phyloP scores from a whole-genome alignment of 2,113 vertebrate species.

The Collichthys lucidus region DNA sequence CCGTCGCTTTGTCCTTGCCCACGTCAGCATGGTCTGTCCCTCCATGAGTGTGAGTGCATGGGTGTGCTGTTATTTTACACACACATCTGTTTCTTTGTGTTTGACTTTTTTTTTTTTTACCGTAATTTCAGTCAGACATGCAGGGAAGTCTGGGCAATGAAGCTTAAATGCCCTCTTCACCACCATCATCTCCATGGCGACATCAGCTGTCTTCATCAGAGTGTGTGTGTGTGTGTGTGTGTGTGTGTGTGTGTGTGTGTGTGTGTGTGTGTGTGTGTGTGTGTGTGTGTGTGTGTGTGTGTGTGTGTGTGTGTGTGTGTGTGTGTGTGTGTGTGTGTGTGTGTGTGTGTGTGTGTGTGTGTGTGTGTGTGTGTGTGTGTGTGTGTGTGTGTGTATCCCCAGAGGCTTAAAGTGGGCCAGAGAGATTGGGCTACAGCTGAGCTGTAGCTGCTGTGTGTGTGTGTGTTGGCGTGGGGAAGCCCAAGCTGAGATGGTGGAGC shows the following conservation, averaged over 20 bases:
- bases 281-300: background rate
- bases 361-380: background rate
- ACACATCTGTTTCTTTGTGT: background rate
- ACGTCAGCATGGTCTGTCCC: background rate
- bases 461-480: constrained; percentile 1
- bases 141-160: background rate
- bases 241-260: background rate
- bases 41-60: background rate
- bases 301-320: background rate
- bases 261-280: background rate
- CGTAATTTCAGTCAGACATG: background rate
- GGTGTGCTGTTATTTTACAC: constrained; percentile 14
- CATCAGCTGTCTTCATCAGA: background rate
- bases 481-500: background rate
- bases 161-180: background rate
- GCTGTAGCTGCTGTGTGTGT: background rate
- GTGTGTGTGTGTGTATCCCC: background rate
- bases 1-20: constrained; percentile 25
- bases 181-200: background rate
- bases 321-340: no score
- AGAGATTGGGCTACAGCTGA: background rate
- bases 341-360: no score
- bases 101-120: background rate
- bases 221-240: background rate
- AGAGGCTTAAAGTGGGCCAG: constrained; percentile 21